Base-by-base conservation (phyloP, 2,888 invertebrate genomes). In the Dysmachus trigonus region DNA sequence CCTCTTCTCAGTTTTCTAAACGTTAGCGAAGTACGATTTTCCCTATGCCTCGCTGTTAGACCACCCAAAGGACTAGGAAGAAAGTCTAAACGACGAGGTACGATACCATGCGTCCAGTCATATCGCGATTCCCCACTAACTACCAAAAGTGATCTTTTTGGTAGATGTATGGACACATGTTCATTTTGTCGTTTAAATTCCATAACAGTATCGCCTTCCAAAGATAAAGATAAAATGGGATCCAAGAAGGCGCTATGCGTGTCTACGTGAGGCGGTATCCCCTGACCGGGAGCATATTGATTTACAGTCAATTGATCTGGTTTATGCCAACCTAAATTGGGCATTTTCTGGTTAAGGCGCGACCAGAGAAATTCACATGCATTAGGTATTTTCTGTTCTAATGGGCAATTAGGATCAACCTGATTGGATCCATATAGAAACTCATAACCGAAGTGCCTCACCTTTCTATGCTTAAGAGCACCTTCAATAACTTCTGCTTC, bases 201-300 rank as follows among this genome's bases (percentile, higher is more conserved):
- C 98, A 99, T 98, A 0, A 98, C 94, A 83, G 96, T 94, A 86
- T 95, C 93, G 1, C 97, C 95, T 3, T 96, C 95, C 18, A 98
- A 93, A 2, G 98, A 98, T 0, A 99, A 91, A 0, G 98, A 97
- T 33, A 98, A 90, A 87, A 99, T 96, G 1, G 96, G 96, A 90
- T 96, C 96, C 88, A 96, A 96, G 92, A 99, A 99, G 0, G 98
- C 96, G 91, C 98, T 98, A 90, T 98, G 98, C 0, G 97, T 98
- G 91, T 99, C 99, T 27, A 98, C 95, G 92, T 99, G 99, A 0
- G 96, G 94, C 41, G 99, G 99, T 90, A 99, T 99, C 94, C 96
- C 97, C 93, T 98, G 97, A 15, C 98, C 98, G 74, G 97, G 95
- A 86, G 93, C 91, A 91, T 98, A 98, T 89, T 94, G 94, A 91